phyloP scores from a whole-genome alignment of 2,888 invertebrate genomes.

The Elegia similella region DNA sequence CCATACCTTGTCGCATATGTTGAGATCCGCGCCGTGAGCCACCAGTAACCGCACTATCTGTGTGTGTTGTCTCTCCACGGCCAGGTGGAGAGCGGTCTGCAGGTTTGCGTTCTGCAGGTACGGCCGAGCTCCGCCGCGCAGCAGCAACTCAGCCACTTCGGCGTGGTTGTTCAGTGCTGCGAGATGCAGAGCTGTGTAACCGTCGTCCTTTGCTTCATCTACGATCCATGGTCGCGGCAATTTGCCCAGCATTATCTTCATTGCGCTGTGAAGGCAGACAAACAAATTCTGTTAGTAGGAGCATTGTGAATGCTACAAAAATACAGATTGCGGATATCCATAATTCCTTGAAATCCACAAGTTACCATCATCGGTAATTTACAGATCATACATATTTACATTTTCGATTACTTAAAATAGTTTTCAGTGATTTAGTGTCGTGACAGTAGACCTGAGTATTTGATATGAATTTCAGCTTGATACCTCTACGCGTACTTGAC shows the following conservation, averaged over 20 bases:
- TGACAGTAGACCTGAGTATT: too few species aligned
- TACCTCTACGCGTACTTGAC: too few species aligned
- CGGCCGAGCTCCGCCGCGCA: conserved; percentile 95
- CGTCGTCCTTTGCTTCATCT: conserved; percentile 99
- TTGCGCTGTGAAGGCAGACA: conserved; percentile 86
- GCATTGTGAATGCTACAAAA: too few species aligned
- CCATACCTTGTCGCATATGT: conserved; percentile 95
- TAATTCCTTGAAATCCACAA: too few species aligned
- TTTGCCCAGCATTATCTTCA: conserved; percentile 96
- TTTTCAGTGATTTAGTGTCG: too few species aligned
- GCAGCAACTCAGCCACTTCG: conserved; percentile 95
- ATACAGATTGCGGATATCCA: too few species aligned
- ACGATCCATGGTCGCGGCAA: conserved; percentile 98
- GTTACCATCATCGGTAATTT: too few species aligned
- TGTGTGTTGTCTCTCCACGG: conserved; percentile 98
- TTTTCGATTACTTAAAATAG: too few species aligned
- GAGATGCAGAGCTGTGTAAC: conserved; percentile 97
- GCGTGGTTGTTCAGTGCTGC: conserved; percentile 98
- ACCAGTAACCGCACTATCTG: conserved; percentile 97
- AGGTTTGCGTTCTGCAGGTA: conserved; percentile 98
- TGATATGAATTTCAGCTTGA: too few species aligned
- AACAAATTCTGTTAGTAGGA: neutral
- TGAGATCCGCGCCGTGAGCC: conserved; percentile 95
- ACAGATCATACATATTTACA: too few species aligned
- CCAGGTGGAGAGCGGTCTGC: conserved; percentile 95